These are phyloP conservation scores for Microctenopoma lineatum DNA, from an alignment of 2,797 vertebrate species.

Conservation along the genomic window DNA sequence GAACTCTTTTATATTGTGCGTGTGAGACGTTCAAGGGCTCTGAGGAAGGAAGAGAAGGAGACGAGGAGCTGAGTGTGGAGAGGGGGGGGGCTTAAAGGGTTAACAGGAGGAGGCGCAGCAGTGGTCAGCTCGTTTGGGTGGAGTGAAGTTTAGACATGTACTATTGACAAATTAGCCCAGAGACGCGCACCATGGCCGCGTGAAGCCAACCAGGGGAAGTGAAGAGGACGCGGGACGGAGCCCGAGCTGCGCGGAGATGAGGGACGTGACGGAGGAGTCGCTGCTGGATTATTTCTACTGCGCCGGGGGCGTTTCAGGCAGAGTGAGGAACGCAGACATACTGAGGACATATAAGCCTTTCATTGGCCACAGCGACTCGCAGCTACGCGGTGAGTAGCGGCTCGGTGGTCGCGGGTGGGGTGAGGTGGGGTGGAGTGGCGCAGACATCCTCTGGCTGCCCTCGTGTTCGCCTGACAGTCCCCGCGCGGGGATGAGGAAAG, in stretches of 20 bases:
- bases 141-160: slow-evolving; percentile 77
- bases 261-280: slow-evolving; percentile 80
- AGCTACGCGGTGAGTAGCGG: slow-evolving; percentile 82
- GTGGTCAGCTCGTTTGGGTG: slow-evolving; percentile 74
- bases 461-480: slow-evolving; percentile 6
- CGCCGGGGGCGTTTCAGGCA: slow-evolving; percentile 75
- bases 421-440: neutral
- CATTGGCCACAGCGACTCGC: slow-evolving; percentile 82
- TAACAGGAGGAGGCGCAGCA: slow-evolving; percentile 79
- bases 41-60: no score
- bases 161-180: slow-evolving; percentile 72
- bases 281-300: slow-evolving; percentile 83
- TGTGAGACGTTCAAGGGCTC: no score
- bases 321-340: slow-evolving; percentile 83
- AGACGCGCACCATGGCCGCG: slow-evolving; percentile 35
- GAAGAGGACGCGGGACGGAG: neutral
- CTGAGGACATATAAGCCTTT: slow-evolving; percentile 83
- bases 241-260: slow-evolving; percentile 54
- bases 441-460: neutral
- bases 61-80: no score
- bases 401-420: no score
- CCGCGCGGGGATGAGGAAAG: neutral
- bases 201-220: neutral
- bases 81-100: slow-evolving; percentile 66
- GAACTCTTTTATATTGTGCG: no score